Conservation (phyloP, 2,797 vertebrate genomes). For the Oryzias dopingdopingensis region DNA sequence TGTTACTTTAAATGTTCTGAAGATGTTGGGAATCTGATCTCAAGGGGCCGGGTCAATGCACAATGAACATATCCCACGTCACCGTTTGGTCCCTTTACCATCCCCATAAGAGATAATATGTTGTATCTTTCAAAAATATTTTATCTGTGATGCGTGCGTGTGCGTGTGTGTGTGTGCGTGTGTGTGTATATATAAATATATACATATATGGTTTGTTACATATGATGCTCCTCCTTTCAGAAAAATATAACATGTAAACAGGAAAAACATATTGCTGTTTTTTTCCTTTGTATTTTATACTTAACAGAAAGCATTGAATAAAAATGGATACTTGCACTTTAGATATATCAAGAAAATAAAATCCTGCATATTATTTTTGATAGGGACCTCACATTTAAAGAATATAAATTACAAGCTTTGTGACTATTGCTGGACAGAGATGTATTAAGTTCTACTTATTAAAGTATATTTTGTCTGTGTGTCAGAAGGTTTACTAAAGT, state of each 20-base stretch:
- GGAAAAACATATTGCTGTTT: conserved; percentile 82
- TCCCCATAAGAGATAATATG: conserved; percentile 78
- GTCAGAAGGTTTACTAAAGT: conserved; percentile 84
- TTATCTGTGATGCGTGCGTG: conserved; percentile 73
- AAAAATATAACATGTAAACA: conserved; percentile 80
- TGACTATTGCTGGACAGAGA: conserved; percentile 84
- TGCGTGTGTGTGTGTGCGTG: conserved; percentile 39
- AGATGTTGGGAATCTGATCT: conserved; percentile 52
- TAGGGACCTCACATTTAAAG: conserved; percentile 85
- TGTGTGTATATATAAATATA: conserved; percentile 47
- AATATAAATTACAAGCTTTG: conserved; percentile 82
- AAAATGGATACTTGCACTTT: conserved; percentile 87
- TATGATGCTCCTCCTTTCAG: conserved; percentile 83
- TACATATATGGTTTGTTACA: conserved; percentile 82
- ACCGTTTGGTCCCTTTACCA: conserved; percentile 76
- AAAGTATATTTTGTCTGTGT: conserved; percentile 87
- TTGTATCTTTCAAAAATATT: conserved; percentile 79
- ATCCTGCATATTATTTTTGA: conserved; percentile 88
- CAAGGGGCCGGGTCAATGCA: conserved; percentile 74
- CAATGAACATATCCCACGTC: conserved; percentile 80
- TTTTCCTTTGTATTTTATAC: conserved; percentile 86
- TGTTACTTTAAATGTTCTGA: conserved; percentile 46
- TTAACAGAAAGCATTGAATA: conserved; percentile 85
- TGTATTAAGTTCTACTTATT: conserved; percentile 83
- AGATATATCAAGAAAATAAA: conserved; percentile 84